Base-by-base conservation (phyloP, 2,888 invertebrate genomes). In the Morpho deidamia region DNA sequence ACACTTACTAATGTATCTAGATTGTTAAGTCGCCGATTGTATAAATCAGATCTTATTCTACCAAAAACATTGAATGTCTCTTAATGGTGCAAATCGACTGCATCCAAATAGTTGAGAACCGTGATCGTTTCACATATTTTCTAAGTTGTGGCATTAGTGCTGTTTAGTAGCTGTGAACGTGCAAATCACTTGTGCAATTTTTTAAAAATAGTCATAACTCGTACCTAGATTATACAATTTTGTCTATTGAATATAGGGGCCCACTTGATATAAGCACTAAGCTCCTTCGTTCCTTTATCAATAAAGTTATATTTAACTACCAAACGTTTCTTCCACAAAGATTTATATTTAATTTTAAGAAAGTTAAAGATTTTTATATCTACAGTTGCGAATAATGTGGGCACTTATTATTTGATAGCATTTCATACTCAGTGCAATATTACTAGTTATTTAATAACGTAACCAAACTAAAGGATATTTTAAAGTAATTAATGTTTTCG, bases 381-480 rank as follows among this genome's bases (percentile, higher is more conserved):
- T 78, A 76, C 75, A 74, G 76, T 80, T 80, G 74, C 72, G 70
- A 75, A 71, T 79, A 74, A 73, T 69, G 88, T 87, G 90, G 88
- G 89, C 89, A 84, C 90, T 88, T 89, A 89, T 89, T 81, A 88
- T 89, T 90, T 89, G 78, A 86, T 88, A 85, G 85, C 83, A 84
- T 87, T 88, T 89, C 90, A 90, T 90, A 90, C 90, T 90, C 90
- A 90, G 90, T 90, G 90, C 90, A 90, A 90, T 90, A 90, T 90
- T 89, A 88, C 90, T 90, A 90, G 90, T 90, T 90, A 90, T 89
- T 87, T 89, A 89, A 89, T 90, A 84, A 89, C 88, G 90, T 90
- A 90, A 90, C 90, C 90, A 90, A 90, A 90, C 90, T 90, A 89
- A 90, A 89, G 76, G 84, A 88, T 90, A 90, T 87, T 83, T 86